A percentile compares a stretch with the other conserved stretches of the same genome.
Conservation (phyloP, 2,113 vertebrate genomes). For the Ranitomeya variabilis region DNA sequence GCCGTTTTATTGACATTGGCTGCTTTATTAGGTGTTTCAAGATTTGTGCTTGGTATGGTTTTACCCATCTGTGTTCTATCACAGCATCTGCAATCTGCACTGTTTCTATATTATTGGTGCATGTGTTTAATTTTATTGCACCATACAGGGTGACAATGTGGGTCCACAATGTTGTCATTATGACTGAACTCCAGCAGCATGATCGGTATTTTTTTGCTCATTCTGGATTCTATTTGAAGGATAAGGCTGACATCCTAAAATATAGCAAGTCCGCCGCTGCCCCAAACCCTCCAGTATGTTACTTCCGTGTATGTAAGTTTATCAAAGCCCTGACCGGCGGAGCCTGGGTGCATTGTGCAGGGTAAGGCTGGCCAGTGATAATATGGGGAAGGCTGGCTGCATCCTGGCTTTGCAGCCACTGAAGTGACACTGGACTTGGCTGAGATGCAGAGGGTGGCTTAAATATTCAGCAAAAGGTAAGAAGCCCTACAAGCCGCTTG, state of each 20-base stretch:
- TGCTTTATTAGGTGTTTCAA: background rate
- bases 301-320: constrained; percentile 53
- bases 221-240: constrained; percentile 54
- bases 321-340: constrained; percentile 57
- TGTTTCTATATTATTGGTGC: background rate
- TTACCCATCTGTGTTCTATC: background rate
- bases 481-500: constrained; percentile 38
- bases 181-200: background rate
- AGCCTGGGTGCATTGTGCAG: constrained; percentile 48
- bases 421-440: fast-evolving
- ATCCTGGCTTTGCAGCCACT: constrained; percentile 15
- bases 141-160: background rate
- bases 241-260: constrained; percentile 17
- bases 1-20: background rate
- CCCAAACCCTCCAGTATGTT: background rate
- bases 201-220: background rate
- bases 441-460: background rate
- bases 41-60: background rate
- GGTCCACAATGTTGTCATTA: constrained; percentile 49
- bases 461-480: constrained; percentile 52
- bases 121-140: background rate
- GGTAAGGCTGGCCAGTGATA: background rate
- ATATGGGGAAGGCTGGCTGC: background rate
- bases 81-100: background rate
- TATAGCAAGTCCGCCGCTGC: constrained; percentile 42